Percentiles rank a stretch among this genome's conserved stretches.
Evolutionary conservation across 2,113 vertebrate species (phyloP).

Genomic region (Maccullochella peelii): DNA sequence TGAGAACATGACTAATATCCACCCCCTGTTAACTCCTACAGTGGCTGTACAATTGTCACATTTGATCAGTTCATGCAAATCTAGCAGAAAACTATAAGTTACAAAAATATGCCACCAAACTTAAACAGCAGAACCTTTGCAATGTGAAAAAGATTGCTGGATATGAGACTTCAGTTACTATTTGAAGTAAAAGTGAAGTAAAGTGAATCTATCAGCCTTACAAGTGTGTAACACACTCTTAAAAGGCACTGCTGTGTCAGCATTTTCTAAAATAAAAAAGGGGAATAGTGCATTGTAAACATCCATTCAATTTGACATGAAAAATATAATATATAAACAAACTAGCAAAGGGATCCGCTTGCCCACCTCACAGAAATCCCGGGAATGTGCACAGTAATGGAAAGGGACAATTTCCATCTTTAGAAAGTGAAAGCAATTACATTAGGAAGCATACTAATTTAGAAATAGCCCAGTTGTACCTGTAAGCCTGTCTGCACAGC

Average conservation of each 20-base stretch:
- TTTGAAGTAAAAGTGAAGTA: too few relatives aligned
- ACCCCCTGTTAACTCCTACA: conserved; percentile 17
- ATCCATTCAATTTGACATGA: conserved; percentile 36
- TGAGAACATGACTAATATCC: conserved; percentile 36
- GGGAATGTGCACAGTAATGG: conserved; percentile 49
- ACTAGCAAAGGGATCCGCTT: conserved; percentile 9
- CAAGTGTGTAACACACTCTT: not conserved
- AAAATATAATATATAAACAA: conserved; percentile 34
- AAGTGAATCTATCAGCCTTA: not conserved
- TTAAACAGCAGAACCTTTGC: not conserved
- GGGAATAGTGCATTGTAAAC: conserved; percentile 14
- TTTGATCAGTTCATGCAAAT: conserved; percentile 20
- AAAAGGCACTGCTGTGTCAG: conserved; percentile 5
- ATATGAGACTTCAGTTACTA: not conserved
- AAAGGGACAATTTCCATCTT: conserved; percentile 66
- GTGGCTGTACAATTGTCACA: conserved; percentile 14
- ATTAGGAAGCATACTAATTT: conserved; percentile 76
- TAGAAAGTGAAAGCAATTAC: conserved; percentile 73
- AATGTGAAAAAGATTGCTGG: not conserved
- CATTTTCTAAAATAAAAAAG: not conserved
- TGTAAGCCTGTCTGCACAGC: conserved; percentile 72
- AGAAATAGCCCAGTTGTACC: conserved; percentile 72
- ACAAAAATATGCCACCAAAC: not conserved
- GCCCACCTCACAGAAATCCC: conserved; percentile 25
- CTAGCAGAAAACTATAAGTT: not conserved